Percentiles rank a stretch among this genome's conserved stretches.
These are phyloP conservation scores for Coilia nasus DNA, from an alignment of 2,797 vertebrate genomes.

Conservation along the genomic window DNA sequence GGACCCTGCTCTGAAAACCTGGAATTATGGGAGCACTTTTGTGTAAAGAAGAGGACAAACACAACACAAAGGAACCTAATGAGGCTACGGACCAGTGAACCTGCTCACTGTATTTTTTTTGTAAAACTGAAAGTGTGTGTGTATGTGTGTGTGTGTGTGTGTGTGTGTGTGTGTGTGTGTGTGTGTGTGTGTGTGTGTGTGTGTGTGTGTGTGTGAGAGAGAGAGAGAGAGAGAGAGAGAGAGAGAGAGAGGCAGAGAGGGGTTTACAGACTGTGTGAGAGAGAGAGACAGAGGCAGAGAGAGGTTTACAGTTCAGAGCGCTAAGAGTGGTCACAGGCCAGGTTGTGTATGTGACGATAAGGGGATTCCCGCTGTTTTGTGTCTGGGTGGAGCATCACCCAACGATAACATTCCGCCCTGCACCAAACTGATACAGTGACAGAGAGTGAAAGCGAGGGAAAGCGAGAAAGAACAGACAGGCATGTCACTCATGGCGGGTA, in stretches of 20 bases:
- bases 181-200: constrained; percentile 5
- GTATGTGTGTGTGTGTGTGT: constrained; percentile 14
- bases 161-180: neutral
- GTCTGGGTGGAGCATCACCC: constrained; percentile 73
- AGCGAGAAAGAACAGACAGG: neutral
- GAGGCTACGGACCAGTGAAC: neutral
- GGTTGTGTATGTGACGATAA: constrained; percentile 73
- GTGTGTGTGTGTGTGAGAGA: neutral
- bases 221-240: neutral
- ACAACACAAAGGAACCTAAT: neutral
- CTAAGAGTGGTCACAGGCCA: constrained; percentile 39
- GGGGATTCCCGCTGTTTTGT: constrained; percentile 64
- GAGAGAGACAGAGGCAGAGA: neutral
- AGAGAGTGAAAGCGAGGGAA: constrained; percentile 27
- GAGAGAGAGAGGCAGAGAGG: neutral
- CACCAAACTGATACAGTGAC: constrained; percentile 69
- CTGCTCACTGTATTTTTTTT: neutral
- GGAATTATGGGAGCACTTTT: neutral
- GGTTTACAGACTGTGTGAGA: neutral
- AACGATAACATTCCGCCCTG: constrained; percentile 72
- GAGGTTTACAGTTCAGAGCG: constrained; percentile 28
- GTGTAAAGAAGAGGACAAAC: neutral
- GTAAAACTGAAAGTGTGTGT: neutral
- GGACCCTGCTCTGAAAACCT: neutral
- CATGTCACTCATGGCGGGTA: neutral